These are phyloP conservation scores for Cyclura pinguis DNA, from an alignment of 2,797 vertebrate species.

Conservation along the genomic window DNA sequence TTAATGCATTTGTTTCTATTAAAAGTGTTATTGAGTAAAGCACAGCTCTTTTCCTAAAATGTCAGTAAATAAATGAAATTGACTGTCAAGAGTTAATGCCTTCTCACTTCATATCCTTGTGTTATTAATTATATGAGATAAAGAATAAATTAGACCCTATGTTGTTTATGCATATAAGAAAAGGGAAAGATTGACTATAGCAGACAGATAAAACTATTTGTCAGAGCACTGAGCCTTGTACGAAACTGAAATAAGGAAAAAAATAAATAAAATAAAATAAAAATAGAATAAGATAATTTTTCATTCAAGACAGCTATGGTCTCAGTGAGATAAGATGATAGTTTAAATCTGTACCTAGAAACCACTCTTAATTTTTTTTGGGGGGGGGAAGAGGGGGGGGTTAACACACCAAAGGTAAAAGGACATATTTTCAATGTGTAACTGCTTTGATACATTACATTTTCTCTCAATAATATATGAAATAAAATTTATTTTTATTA, in stretches of 20 bases:
- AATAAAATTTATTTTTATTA: not conserved
- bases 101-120: slow-evolving; percentile 33
- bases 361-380: not conserved
- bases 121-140: slow-evolving; percentile 25
- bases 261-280: not conserved
- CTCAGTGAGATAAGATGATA: slow-evolving; percentile 20
- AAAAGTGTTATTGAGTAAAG: slow-evolving; percentile 15
- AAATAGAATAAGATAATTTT: slow-evolving; percentile 4
- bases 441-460: not conserved
- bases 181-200: slow-evolving; percentile 41
- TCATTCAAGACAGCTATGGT: not conserved
- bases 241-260: not conserved
- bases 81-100: slow-evolving; percentile 39
- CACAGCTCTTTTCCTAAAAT: slow-evolving; percentile 34
- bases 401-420: not conserved
- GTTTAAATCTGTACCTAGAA: slow-evolving; percentile 1
- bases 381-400: too few species aligned
- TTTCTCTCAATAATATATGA: not conserved
- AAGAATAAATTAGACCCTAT: slow-evolving; percentile 30
- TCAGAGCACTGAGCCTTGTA: not conserved
- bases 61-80: slow-evolving; percentile 25
- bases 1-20: slow-evolving; percentile 34
- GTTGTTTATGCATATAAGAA: slow-evolving; percentile 34
- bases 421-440: not conserved
- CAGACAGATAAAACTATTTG: slow-evolving; percentile 45